Evolutionary conservation across 2,888 invertebrate genomes (phyloP), one percentile per base, ranked within the genome.

Genomic region (Thalpophila matura): DNA sequence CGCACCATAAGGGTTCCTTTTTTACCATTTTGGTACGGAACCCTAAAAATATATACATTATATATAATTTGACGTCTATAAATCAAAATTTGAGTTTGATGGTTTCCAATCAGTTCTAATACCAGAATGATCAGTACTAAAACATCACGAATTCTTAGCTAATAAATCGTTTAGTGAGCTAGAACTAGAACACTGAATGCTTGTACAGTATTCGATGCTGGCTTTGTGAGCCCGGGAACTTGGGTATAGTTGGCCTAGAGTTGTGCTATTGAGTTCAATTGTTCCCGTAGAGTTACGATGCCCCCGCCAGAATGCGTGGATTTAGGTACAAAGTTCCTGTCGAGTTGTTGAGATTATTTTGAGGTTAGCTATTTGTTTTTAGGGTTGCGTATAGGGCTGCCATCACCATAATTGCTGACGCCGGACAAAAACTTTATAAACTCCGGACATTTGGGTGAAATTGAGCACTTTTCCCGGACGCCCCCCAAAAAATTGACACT

Each of bases 91-190:
- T 4, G 0, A 29, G 6, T 37, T 4, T 9, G 4, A 4, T 18
- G 4, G 1, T 18, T 7, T n/a, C 33, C 10, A 51, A 40, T 35
- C 10, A 31, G 16, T 45, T 10, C 31, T 6, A n/a, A 61, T 29
- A 31, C 24, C 35, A 16, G 7, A 47, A 38, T 45, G 35, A 35
- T 12, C 3, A 45, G 22, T 1, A 24, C 42, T 45, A 57, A 61
- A 69, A 53, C 58, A 66, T 51, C 42, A 49, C 35, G 31, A 43
- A 62, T 42, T 70, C 38, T 71, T 67, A 40, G 33, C 65, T 68
- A 79, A 84, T 82, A 82, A 84, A 84, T 84, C 74, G 82, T 72
- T 79, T 59, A n/a, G n/a, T n/a, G n/a, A n/a, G n/a, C 40, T 61
- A 73, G 74, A 78, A 77, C 67, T 61, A 60, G 68, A 64, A 53